Percentiles rank a stretch among this genome's conserved stretches.
Evolutionary conservation across 23 tunicate genomes (phyloP).

Genomic region (Trididemnum clinides): DNA sequence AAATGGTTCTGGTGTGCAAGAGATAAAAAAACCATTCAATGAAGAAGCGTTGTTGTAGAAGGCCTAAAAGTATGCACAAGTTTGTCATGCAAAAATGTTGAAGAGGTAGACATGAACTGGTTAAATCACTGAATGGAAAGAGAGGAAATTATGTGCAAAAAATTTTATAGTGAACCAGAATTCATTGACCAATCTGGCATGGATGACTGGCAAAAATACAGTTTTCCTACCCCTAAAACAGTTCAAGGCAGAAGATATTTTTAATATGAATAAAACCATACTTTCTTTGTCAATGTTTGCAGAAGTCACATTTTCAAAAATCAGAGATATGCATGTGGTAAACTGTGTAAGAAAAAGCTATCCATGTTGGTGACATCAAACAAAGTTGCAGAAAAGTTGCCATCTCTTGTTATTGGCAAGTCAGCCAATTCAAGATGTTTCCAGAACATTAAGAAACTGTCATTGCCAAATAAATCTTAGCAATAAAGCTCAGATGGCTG

Average conservation of each 20-base stretch:
- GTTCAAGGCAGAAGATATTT: constrained; percentile 5
- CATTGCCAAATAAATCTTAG: background rate
- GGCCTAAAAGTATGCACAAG: background rate
- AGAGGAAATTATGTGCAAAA: constrained; percentile 16
- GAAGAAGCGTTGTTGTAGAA: background rate
- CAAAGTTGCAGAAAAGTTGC: background rate
- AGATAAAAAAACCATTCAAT: background rate
- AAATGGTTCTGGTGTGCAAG: too few relatives aligned
- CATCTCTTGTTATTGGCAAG: background rate
- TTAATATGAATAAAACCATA: background rate
- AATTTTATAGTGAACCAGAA: constrained; percentile 1
- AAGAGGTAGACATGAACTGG: background rate
- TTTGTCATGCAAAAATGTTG: background rate
- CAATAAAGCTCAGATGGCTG: background rate
- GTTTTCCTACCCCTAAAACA: background rate
- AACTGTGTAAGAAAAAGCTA: background rate
- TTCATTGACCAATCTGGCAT: background rate
- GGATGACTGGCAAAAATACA: too few relatives aligned
- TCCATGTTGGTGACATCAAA: background rate
- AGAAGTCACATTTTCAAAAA: background rate
- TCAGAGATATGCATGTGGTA: background rate
- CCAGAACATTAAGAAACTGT: background rate
- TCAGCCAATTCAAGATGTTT: background rate
- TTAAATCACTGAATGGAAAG: background rate
- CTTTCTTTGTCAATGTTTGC: background rate